These are phyloP conservation scores for Microcebus ravelobensis DNA, from an alignment of 2,113 vertebrate species.

Conservation along the genomic window DNA sequence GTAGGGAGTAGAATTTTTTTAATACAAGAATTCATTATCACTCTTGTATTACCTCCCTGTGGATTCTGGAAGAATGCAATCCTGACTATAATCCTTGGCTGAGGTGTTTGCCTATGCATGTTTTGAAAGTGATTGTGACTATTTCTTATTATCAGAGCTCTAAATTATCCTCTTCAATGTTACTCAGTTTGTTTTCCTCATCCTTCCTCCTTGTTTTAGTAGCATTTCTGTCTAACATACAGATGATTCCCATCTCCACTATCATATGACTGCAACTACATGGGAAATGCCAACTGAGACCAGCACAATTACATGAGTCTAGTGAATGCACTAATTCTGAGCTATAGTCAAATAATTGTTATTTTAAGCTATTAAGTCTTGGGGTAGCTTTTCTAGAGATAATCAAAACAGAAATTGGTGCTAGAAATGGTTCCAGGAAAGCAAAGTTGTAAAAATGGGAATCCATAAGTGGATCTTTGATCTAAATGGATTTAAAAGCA, in stretches of 20 bases:
- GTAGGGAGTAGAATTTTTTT: slow-evolving; percentile 43
- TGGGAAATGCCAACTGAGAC: background rate
- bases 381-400: background rate
- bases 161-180: slow-evolving; percentile 47
- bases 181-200: slow-evolving; percentile 51
- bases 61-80: slow-evolving; percentile 42
- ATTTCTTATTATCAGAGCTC: slow-evolving; percentile 25
- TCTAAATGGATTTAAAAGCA: background rate
- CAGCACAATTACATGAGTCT: background rate
- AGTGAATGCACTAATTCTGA: background rate
- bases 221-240: background rate
- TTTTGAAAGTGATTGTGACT: slow-evolving; percentile 53
- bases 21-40: slow-evolving; percentile 72
- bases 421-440: background rate
- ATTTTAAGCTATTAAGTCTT: background rate
- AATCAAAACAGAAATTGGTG: background rate
- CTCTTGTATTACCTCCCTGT: slow-evolving; percentile 49
- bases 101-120: slow-evolving; percentile 48
- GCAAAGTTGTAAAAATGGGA: background rate
- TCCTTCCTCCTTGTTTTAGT: background rate
- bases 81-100: slow-evolving; percentile 15
- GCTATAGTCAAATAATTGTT: background rate
- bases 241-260: background rate
- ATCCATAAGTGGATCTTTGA: background rate
- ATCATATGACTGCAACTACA: background rate